phyloP scores from a whole-genome alignment of 1,140 invertebrate species.

The Polypedilum vanderplanki region DNA sequence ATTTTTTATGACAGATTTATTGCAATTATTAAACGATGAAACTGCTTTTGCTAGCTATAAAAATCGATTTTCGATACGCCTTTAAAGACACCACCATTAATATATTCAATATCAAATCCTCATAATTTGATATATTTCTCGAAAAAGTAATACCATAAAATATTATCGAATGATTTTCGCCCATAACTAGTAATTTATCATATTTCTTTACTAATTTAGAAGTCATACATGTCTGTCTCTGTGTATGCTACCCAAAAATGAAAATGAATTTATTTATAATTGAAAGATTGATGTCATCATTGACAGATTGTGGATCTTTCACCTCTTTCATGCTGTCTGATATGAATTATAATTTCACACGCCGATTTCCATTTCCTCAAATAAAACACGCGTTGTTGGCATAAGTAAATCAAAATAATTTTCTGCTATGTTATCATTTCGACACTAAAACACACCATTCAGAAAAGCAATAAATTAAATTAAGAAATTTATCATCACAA shows the following conservation, averaged over 20 bases:
- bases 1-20: constrained; percentile 28
- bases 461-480: constrained; percentile 11
- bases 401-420: not conserved
- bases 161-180: not conserved
- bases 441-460: not conserved
- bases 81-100: not conserved
- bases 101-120: not conserved
- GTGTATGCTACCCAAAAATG: too few relatives aligned
- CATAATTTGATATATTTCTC: constrained; percentile 22
- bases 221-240: not conserved
- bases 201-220: constrained; percentile 22
- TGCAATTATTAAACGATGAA: constrained; percentile 27
- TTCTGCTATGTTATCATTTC: not conserved
- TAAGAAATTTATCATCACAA: constrained; percentile 27
- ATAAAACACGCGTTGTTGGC: not conserved
- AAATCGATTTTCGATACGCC: constrained; percentile 22
- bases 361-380: not conserved
- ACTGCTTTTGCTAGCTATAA: constrained; percentile 16
- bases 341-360: not conserved
- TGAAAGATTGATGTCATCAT: constrained; percentile 12
- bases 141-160: not conserved
- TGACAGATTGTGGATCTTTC: not conserved
- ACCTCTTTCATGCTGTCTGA: not conserved
- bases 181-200: constrained; percentile 24
- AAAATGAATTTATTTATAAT: not conserved